A percentile compares a stretch with the other conserved stretches of the same genome.
Evolutionary conservation across 2,113 vertebrate species (phyloP).

Genomic region (Ursus arctos): DNA sequence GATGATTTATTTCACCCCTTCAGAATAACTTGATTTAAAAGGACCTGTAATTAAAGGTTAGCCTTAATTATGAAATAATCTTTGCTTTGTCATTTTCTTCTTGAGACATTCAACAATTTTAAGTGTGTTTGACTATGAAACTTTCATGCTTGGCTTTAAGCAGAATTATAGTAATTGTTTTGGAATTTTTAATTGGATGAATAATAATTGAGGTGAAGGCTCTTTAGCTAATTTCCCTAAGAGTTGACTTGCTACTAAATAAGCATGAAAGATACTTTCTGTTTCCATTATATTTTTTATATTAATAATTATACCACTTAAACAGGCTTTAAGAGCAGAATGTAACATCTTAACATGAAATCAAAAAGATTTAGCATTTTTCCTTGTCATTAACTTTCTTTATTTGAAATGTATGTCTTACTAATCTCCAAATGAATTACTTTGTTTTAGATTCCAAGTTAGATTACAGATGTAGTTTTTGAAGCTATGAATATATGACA

Average conservation of each 20-base stretch:
- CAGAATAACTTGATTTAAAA: slow-evolving; percentile 67
- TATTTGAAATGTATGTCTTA: slow-evolving; percentile 67
- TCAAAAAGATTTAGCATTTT: slow-evolving; percentile 48
- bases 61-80: slow-evolving; percentile 73
- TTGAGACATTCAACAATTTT: slow-evolving; percentile 68
- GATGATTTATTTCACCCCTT: slow-evolving; percentile 72
- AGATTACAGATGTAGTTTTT: slow-evolving; percentile 24
- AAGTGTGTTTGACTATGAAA: slow-evolving; percentile 63
- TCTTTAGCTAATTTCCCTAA: slow-evolving; percentile 67
- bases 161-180: slow-evolving; percentile 77
- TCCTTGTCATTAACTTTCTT: slow-evolving; percentile 59
- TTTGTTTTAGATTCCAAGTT: slow-evolving; percentile 61
- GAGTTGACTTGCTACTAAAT: slow-evolving; percentile 71
- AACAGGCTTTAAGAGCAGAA: slow-evolving; percentile 62
- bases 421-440: slow-evolving; percentile 66
- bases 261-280: slow-evolving; percentile 77
- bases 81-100: slow-evolving; percentile 74
- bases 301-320: slow-evolving; percentile 71
- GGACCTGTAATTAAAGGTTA: slow-evolving; percentile 76
- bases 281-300: slow-evolving; percentile 74
- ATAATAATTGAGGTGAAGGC: slow-evolving; percentile 78
- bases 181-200: slow-evolving; percentile 79
- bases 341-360: slow-evolving; percentile 60
- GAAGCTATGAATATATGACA: background rate
- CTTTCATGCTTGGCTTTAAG: slow-evolving; percentile 72